A percentile compares a stretch with the other conserved stretches of the same genome.
Evolutionary conservation across 2,888 invertebrate species (phyloP).

Genomic region (Hirtodrosophila trivittata): DNA sequence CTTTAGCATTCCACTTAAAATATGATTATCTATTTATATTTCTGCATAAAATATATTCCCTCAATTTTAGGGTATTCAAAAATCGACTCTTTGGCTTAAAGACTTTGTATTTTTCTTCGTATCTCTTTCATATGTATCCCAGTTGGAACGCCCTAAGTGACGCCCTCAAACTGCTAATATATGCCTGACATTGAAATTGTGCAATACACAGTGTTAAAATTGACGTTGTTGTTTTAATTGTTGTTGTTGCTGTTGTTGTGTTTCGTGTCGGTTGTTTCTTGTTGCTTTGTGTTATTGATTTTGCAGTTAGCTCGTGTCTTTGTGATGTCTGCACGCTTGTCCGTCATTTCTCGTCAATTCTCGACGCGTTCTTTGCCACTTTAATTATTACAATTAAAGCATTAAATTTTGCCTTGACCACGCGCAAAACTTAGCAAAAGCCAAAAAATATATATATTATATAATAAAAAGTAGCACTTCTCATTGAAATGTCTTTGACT

Average conservation of each 20-base stretch:
- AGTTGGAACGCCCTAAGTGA: conserved; percentile 51
- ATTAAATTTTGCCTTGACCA: conserved; percentile 58
- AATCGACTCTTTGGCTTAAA: conserved; percentile 3
- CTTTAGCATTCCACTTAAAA: no score
- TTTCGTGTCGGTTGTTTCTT: no score
- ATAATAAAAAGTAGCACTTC: conserved; percentile 1
- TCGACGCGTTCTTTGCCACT: conserved; percentile 59
- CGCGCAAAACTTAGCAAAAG: conserved; percentile 18
- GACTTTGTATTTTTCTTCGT: conserved; percentile 23
- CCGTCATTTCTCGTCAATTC: conserved; percentile 44
- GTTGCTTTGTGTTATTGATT: conserved; percentile 43
- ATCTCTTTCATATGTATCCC: conserved; percentile 25
- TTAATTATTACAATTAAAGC: conserved; percentile 67
- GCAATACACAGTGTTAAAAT: conserved; percentile 52
- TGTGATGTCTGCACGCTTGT: conserved; percentile 20
- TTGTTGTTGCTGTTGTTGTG: conserved; percentile 6
- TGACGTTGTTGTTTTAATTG: conserved; percentile 33
- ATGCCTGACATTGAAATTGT: conserved; percentile 70
- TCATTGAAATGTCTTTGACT: conserved; percentile 46
- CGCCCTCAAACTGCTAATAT: conserved; percentile 58
- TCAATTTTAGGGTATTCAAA: conserved; percentile 13
- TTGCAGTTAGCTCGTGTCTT: conserved; percentile 27
- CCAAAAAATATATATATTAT: conserved; percentile 1
- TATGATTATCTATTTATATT: no score
- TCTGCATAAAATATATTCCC: no score